Evolutionary conservation across 2,113 vertebrate genomes (phyloP), one percentile per base, ranked within the genome.

Genomic region (Zapus hudsonius): DNA sequence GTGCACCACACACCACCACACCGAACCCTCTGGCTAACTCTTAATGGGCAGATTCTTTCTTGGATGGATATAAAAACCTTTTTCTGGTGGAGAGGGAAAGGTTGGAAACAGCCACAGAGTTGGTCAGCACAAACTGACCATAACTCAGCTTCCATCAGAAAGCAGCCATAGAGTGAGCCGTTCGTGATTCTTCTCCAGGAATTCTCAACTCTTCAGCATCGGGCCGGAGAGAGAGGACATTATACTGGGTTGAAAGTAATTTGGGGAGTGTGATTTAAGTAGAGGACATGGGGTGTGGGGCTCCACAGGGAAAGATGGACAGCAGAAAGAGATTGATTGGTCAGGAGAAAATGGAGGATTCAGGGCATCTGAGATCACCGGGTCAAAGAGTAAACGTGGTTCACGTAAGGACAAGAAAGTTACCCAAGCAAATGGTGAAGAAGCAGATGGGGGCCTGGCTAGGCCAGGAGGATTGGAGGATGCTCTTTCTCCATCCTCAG

Each of bases 301-400:
- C 70, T 67, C 29, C 66, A 83, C 20, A 40, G 59, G 52, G 55
- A 70, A 52, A 94, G 92, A 85, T 19, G 29, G 36, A 84, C 90
- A 79, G 90, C 27, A 52, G 85, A 79, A 73, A 64, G 44, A 23
- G 61, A 63, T 36, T 90, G 57, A 95, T 82, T 76, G 87, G 87
- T 92, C 38, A 90, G 47, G 88, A 94, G 94, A 81, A 92, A 81
- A 89, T 57, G 29, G 73, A 89, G 27, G 27, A 76, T 88, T 96
- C 86, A 83, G 69, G 91, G 74, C 57, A 40, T 73, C 67, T 52
- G 16, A 23, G 94, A 84, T 93, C 95, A 91, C 42, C 13, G 87
- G 81, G 93, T 95, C 93, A 91, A 95, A 95, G 81, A 91, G 81
- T 73, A 87, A 94, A n/a, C 31, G 40, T 1, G 85, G 94, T 93